phyloP scores from a whole-genome alignment of 2,113 vertebrate genomes.

The Fulmarus glacialis region DNA sequence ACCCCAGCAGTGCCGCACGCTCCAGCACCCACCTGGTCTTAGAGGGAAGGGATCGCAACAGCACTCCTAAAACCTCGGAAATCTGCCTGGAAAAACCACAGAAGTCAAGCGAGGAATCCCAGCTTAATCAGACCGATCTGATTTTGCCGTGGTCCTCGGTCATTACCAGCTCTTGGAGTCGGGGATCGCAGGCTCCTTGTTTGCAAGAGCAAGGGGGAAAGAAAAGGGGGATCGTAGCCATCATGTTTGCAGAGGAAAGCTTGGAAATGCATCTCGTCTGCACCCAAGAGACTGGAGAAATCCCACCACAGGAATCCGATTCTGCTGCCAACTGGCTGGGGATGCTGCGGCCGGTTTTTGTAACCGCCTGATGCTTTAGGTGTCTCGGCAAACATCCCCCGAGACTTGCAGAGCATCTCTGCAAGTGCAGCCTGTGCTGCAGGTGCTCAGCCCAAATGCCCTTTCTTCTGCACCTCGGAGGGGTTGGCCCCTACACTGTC shows the following conservation, averaged over 20 bases:
- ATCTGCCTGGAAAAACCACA: background rate
- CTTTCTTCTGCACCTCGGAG: background rate
- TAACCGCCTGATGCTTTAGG: background rate
- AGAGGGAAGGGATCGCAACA: background rate
- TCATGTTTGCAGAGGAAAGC: background rate
- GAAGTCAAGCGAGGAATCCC: background rate
- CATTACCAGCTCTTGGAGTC: background rate
- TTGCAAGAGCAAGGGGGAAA: background rate
- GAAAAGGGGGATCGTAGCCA: background rate
- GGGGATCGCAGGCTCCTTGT: background rate
- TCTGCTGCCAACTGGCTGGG: slow-evolving; percentile 23
- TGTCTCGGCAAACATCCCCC: background rate
- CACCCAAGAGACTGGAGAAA: background rate
- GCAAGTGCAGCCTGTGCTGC: background rate
- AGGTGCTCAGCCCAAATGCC: background rate
- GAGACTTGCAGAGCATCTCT: background rate
- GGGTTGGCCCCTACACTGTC: fast-evolving
- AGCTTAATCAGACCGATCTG: background rate
- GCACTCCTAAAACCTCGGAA: background rate
- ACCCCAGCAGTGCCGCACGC: background rate
- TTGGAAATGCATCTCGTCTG: background rate
- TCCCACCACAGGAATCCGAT: slow-evolving; percentile 26
- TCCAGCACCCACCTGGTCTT: background rate
- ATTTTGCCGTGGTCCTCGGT: background rate
- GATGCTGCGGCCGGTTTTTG: background rate